Evolutionary conservation across 1,140 invertebrate species (phyloP).

Genomic region (Wiebesia pumilae): DNA sequence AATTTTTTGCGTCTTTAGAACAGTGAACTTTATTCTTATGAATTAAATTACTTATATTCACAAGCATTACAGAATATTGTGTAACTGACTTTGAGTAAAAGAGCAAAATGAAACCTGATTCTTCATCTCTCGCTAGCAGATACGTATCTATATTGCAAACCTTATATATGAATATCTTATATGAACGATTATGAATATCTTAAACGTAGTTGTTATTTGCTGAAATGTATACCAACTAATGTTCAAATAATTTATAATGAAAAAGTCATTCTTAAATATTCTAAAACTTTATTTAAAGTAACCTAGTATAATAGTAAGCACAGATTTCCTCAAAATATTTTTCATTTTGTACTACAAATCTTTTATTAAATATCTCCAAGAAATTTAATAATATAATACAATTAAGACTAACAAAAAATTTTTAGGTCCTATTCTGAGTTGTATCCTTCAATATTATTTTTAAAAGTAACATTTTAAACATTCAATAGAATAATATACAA

Average conservation of each 20-base stretch:
- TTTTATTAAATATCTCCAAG: too few relatives aligned
- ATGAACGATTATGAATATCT: not conserved
- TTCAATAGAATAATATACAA: too few relatives aligned
- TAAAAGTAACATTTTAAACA: too few relatives aligned
- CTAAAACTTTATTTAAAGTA: too few relatives aligned
- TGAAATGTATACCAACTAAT: not conserved
- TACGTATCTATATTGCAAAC: not conserved
- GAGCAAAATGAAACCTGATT: slow-evolving; percentile 19
- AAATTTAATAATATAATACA: too few relatives aligned
- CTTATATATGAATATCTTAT: not conserved
- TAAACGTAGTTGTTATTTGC: not conserved
- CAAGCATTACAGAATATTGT: not conserved
- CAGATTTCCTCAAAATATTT: too few relatives aligned
- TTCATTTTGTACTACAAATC: too few relatives aligned
- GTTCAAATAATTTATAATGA: not conserved
- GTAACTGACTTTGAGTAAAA: slow-evolving; percentile 5
- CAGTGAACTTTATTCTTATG: not conserved
- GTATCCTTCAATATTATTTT: too few relatives aligned
- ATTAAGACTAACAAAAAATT: too few relatives aligned
- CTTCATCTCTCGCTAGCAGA: slow-evolving; percentile 3
- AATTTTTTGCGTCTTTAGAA: not conserved
- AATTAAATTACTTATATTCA: slow-evolving; percentile 39
- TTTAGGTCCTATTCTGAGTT: too few relatives aligned
- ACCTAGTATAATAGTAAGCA: too few relatives aligned
- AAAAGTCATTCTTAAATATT: not conserved